Evolutionary conservation across 2,888 invertebrate genomes (phyloP), one percentile per base, ranked within the genome.

Genomic region (Andrena praecox): DNA sequence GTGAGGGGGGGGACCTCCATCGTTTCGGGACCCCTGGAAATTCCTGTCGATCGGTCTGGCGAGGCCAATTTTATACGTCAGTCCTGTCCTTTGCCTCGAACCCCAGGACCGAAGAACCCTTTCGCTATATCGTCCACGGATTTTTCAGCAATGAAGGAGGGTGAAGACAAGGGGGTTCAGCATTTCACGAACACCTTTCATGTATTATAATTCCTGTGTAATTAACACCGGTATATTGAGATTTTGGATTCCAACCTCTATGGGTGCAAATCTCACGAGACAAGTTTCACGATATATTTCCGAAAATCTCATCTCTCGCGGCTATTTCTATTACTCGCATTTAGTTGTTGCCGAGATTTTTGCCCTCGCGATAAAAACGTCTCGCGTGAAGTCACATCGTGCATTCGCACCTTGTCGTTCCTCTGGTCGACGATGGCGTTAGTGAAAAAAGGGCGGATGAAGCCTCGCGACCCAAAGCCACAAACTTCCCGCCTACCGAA

Each of bases 1-100:
- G 88, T 85, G 86, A 83, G 24, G 24, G 56, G 56, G 86, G 80
- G 80, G 85, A 89, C 89, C 90, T 88, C 89, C 89, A 86, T 87
- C 85, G 85, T 81, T 84, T 83, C 73, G 74, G 66, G 52, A 77
- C 79, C 71, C 77, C 75, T 81, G 77, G 56, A 82, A 87, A 84
- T 82, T 62, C 82, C 74, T 73, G 74, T 66, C 80, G 71, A 66
- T 70, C 83, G 76, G 83, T 80, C 56, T 56, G 62, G 52, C 77
- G 78, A 77, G 56, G 69, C 71, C 80, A 87, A 87, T 87, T 87
- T 85, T 85, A 80, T 63, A 67, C 71, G 67, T 60, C 80, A 69
- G 60, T 78, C 68, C 24, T 79, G 68, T 50, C 48, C 66, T 52
- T 81, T 72, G 27, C 63, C 82, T 68, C 56, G 63, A 7, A n/a